Conservation (phyloP, 2,113 vertebrate genomes). For the Hippocampus zosterae region DNA sequence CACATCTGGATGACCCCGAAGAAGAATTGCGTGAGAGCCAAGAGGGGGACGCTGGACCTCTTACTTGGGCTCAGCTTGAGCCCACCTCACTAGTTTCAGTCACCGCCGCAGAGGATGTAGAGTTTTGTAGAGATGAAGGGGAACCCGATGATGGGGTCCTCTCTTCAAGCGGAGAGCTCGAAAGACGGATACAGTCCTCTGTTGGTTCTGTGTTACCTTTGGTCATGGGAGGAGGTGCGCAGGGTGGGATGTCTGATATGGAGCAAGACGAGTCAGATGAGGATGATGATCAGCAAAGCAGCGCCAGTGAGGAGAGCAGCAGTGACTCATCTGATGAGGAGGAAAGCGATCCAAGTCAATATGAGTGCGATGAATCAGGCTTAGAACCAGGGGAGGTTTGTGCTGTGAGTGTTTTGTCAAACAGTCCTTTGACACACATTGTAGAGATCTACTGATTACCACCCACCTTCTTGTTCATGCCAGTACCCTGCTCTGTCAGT, state of each 20-base stretch:
- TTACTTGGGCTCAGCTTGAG: slow-evolving; percentile 72
- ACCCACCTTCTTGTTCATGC: slow-evolving; percentile 17
- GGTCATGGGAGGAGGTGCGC: slow-evolving; percentile 15
- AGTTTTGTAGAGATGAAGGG: slow-evolving; percentile 45
- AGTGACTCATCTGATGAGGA: slow-evolving; percentile 62
- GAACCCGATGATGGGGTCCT: slow-evolving; percentile 39
- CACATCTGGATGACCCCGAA: slow-evolving; percentile 54
- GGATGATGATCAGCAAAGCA: slow-evolving; percentile 40
- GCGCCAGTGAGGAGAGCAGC: slow-evolving; percentile 49
- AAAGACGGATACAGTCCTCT: slow-evolving; percentile 35
- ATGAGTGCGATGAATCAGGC: slow-evolving; percentile 64
- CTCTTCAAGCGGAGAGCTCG: slow-evolving; percentile 42
- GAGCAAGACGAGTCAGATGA: slow-evolving; percentile 52
- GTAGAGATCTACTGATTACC: neutral
- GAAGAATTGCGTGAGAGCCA: slow-evolving; percentile 48
- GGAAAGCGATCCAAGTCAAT: slow-evolving; percentile 60
- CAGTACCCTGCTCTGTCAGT: slow-evolving; percentile 64
- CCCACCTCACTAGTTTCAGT: slow-evolving; percentile 56
- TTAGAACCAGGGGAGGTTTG: slow-evolving; percentile 76
- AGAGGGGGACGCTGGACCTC: slow-evolving; percentile 48
- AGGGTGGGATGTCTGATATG: slow-evolving; percentile 45
- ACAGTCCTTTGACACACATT: neutral
- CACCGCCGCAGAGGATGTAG: slow-evolving; percentile 37
- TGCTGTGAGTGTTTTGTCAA: slow-evolving; percentile 49
- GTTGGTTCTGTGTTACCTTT: slow-evolving; percentile 22